Percentiles rank a stretch among this genome's conserved stretches.
Conservation (phyloP, 2,113 vertebrate species). For the Cottus gobio region DNA sequence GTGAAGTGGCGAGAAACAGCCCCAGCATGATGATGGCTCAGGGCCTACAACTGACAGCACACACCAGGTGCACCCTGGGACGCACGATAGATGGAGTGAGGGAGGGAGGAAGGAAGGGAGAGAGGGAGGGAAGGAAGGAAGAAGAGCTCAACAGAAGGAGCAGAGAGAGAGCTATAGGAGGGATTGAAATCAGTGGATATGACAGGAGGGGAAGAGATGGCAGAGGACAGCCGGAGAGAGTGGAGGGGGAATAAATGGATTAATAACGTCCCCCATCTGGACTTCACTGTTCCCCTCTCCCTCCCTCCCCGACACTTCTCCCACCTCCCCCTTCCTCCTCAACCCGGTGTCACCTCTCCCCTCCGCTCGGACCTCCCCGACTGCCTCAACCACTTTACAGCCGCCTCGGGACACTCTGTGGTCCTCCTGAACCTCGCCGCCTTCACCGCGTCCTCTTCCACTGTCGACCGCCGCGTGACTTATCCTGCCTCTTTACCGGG, state of each 20-base stretch:
- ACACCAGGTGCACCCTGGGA: conserved; percentile 64
- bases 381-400: conserved; percentile 53
- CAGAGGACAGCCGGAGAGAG: conserved; percentile 54
- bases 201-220: conserved; percentile 59
- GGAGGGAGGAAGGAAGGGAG: not conserved
- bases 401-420: conserved; percentile 20
- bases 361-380: conserved; percentile 23
- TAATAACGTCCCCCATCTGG: conserved; percentile 64
- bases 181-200: conserved; percentile 65
- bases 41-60: conserved; percentile 51
- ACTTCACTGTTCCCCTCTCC: not conserved
- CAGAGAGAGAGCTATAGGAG: conserved; percentile 5
- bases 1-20: conserved; percentile 62
- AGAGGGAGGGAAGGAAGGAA: not conserved
- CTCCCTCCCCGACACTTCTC: not conserved
- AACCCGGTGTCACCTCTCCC: conserved; percentile 8
- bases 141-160: conserved; percentile 4
- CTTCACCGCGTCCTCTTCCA: not conserved
- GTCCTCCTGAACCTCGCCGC: conserved; percentile 19
- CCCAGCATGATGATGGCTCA: conserved; percentile 63
- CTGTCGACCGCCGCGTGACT: not conserved
- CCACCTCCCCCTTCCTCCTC: not conserved
- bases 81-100: conserved; percentile 32
- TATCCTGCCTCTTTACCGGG: not conserved
- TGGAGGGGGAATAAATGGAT: conserved; percentile 65